A percentile compares a stretch with the other conserved stretches of the same genome.
Conservation (phyloP, 2,888 invertebrate species). For the Prenolepis imparis region DNA sequence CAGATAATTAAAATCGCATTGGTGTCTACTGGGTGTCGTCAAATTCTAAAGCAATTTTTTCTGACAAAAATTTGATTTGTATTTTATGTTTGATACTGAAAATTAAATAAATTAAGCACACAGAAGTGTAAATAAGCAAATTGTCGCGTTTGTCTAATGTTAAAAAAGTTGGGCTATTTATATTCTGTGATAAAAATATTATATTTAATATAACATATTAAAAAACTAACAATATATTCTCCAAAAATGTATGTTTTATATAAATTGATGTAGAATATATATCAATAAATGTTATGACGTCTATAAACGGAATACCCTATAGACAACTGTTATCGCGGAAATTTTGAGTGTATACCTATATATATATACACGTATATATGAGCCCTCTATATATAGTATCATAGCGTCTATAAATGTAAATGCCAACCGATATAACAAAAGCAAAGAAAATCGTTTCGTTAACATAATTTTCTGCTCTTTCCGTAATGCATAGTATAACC, state of each 20-base stretch:
- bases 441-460: neutral
- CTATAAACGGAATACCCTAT: neutral
- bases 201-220: neutral
- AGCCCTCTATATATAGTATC: neutral
- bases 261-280: neutral
- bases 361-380: neutral
- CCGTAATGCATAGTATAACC: neutral
- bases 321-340: neutral
- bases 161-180: neutral
- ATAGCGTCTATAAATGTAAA: neutral
- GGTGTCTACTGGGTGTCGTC: constrained; percentile 4
- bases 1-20: constrained; percentile 40
- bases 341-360: neutral
- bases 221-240: neutral
- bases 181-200: neutral
- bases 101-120: neutral
- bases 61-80: neutral
- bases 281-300: neutral
- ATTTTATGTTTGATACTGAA: neutral
- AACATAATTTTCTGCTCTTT: neutral
- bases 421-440: neutral
- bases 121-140: neutral
- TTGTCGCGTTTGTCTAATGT: neutral
- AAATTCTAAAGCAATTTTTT: constrained; percentile 7
- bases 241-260: neutral